Evolutionary conservation across 2,797 vertebrate genomes (phyloP), one percentile per base, ranked within the genome.

Genomic region (Iguana delicatissima): DNA sequence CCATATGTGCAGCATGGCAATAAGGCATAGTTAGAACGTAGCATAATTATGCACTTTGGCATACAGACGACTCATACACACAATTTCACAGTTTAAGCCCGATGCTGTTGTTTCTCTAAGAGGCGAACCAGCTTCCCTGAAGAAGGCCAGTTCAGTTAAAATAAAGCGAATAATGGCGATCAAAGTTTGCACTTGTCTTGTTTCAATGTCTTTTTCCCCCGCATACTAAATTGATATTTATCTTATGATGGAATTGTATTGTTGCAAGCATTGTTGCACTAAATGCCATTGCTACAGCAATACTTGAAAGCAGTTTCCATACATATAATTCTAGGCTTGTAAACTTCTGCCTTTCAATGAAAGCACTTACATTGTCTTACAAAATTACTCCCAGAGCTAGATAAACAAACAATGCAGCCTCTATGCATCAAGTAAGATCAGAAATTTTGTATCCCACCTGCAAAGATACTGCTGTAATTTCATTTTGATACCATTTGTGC

Each of bases 141-240:
- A 95, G 92, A 95, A 92, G 94, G 86, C 93, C 95, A 92, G 92
- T 95, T 95, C 94, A 92, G 35, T 91, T 96, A 94, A 95, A 96
- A 93, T 84, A 91, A 96, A 94, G 95, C 92, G 87, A 94, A 93
- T 10, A 95, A 92, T 0, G 13, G 91, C 92, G 90, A 89, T 79
- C 24, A 46, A 79, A 38, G 73, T 93, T 93, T 94, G 74, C 85
- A 42, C 91, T 90, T 93, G 84, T 86, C 29, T 84, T 57, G 4
- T 83, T 90, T 92, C 91, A 57, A 80, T 14, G 32, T 80, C 38
- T 95, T 95, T 92, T 91, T 91, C 92, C 55, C 29, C 74, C 4
- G 9, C 93, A 93, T 93, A 92, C 92, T 87, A 97, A 96, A 96
- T 96, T 97, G 96, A 92, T 97, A 94, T 96, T 97, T 98, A 95